Evolutionary conservation across 2,797 vertebrate genomes (phyloP), one percentile per base, ranked within the genome.

Genomic region (Balearica regulorum): DNA sequence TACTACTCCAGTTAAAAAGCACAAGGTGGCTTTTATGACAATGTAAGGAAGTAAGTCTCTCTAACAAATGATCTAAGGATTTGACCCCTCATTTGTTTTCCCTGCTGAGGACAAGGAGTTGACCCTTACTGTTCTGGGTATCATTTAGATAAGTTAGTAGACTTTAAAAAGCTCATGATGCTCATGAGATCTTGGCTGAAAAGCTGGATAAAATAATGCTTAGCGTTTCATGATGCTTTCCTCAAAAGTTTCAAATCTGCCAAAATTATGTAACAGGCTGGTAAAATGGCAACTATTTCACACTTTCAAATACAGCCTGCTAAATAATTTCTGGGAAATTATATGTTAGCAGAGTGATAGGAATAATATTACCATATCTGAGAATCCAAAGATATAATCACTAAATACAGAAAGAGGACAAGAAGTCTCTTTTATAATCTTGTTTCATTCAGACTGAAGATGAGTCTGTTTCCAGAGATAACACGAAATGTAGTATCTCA

Each of bases 61-160:
- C 85, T 79, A 81, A 90, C 85, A 93, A 95, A 93, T 73, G 18
- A 62, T 31, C 78, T 83, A 48, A 93, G 70, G n/a, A 82, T 91
- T 94, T 95, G 85, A 94, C 46, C 64, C 41, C 43, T 91, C 57
- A 24, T 76, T 86, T 93, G 84, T 61, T 93, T 91, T 88, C 35
- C 69, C 39, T 33, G 37, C 16, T 65, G 73, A 88, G 49, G n/a
- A 79, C 35, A 90, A 72, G 58, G 20, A 75, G 16, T 20, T 93
- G 84, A 91, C 83, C 21, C 62, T 69, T 62, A 20, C 65, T 16
- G 15, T 78, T 71, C 84, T 86, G 53, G 25, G 16, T 79, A 53
- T 29, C 39, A 82, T 65, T 94, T 68, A 78, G 37, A 55, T 41
- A 77, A 83, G 25, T 71, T 48, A 62, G 6, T 24, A 72, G 65